These are phyloP conservation scores for Pogonophryne albipinna DNA, from an alignment of 2,797 vertebrate genomes.

Conservation along the genomic window DNA sequence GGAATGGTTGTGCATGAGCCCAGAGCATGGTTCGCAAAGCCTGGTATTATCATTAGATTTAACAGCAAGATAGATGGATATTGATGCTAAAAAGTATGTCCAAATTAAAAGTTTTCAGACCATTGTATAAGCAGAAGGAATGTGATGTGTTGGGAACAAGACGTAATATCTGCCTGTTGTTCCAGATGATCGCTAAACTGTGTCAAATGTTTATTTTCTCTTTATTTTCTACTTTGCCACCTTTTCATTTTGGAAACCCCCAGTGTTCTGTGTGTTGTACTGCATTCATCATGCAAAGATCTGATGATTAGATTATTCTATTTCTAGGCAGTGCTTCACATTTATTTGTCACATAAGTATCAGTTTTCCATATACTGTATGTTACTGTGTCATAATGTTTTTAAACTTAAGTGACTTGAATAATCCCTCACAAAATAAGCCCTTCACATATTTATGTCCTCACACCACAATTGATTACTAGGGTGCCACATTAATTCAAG, in stretches of 20 bases:
- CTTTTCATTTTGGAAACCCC: conserved; percentile 8
- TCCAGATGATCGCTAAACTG: neutral
- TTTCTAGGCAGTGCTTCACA: neutral
- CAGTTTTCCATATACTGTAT: neutral
- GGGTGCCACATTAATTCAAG: conserved; percentile 12
- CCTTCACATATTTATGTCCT: neutral
- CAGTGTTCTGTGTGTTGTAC: neutral
- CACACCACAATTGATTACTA: conserved; percentile 1
- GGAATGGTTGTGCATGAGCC: conserved; percentile 15
- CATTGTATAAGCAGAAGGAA: too few relatives aligned
- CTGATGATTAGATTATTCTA: neutral
- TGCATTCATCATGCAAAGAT: conserved; percentile 2
- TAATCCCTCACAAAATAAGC: neutral
- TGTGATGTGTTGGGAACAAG: neutral
- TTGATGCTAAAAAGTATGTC: too few relatives aligned
- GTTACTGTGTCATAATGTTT: neutral
- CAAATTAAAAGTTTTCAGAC: neutral
- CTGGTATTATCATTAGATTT: neutral
- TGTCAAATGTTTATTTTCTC: neutral
- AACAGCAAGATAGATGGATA: neutral
- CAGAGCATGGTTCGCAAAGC: neutral
- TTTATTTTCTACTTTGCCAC: neutral
- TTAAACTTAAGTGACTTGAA: neutral
- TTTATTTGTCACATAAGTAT: neutral
- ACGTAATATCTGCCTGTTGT: neutral